A percentile compares a stretch with the other conserved stretches of the same genome.
Evolutionary conservation across 2,113 vertebrate species (phyloP).

Genomic region (Ophiodon elongatus): DNA sequence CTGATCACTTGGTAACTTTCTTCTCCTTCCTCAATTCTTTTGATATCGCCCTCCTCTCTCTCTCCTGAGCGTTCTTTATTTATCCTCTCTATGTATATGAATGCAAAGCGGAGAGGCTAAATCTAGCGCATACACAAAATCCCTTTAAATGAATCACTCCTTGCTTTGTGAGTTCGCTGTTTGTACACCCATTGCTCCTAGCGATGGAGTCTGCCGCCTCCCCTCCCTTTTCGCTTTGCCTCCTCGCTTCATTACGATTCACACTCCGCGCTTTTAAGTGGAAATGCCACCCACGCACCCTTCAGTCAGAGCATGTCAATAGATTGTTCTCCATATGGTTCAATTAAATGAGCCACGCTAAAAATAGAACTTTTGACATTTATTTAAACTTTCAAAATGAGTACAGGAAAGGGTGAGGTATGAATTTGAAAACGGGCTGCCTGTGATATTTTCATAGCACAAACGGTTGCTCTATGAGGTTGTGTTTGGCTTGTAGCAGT

Average conservation of each 20-base stretch:
- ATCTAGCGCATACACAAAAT: conserved; percentile 69
- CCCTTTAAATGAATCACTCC: conserved; percentile 74
- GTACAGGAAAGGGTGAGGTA: conserved; percentile 31
- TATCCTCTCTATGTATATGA: conserved; percentile 56
- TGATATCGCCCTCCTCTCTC: neutral
- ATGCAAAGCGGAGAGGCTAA: conserved; percentile 65
- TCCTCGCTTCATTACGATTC: conserved; percentile 77
- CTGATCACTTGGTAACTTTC: conserved; percentile 12
- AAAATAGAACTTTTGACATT: conserved; percentile 72
- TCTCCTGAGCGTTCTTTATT: conserved; percentile 45
- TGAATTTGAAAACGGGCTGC: conserved; percentile 18
- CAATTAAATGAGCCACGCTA: conserved; percentile 60
- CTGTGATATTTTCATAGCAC: conserved; percentile 38
- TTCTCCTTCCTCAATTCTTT: neutral
- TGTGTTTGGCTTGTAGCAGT: conserved; percentile 38
- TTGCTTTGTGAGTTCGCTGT: conserved; percentile 67
- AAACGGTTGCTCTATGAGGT: conserved; percentile 4
- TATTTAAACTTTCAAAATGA: conserved; percentile 61
- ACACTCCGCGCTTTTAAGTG: conserved; percentile 74
- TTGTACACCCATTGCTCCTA: conserved; percentile 60
- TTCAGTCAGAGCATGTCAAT: conserved; percentile 72
- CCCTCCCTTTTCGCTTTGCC: conserved; percentile 39
- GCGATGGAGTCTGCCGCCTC: conserved; percentile 38
- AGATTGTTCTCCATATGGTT: conserved; percentile 64
- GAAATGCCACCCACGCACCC: conserved; percentile 73